Evolutionary conservation across 2,888 invertebrate genomes (phyloP), one percentile per base, ranked within the genome.

Genomic region (Chironomus tentans): DNA sequence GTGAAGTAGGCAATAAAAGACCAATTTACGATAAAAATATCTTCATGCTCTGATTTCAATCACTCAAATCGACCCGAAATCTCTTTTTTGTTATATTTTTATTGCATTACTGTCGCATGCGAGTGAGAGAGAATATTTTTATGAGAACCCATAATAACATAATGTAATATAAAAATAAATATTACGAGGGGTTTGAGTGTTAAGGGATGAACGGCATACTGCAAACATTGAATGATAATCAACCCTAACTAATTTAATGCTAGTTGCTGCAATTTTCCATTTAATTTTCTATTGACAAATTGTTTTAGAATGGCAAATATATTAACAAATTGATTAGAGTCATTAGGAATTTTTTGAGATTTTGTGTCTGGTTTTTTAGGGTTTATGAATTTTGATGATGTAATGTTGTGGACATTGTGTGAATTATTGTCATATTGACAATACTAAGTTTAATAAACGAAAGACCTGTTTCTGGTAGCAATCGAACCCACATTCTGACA

Each of bases 41-140:
- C 12, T 73, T 65, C 65, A 21, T 65, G 10, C 22, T 65, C 65
- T 65, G 21, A 65, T 65, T 65, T 73, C 68, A 75, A 68, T 75
- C 74, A 75, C 72, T 62, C 68, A 68, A 75, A 65, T 65, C 74
- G 68, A 75, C 68, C 68, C 74, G 12, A 65, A 75, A 75, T 47
- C 68, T 28, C 62, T 65, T 24, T 65, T 65, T 65, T 24, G 13
- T 65, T 65, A 65, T 24, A 21, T 12, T 65, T 24, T 21, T 65
- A 65, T 24, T 24, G 18, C 13, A 65, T 65, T 65, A 24, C 21
- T 21, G 5, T 13, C 24, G 18, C 65, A 21, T 21, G 24, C 24
- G 65, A 65, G 10, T 22, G 62, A 65, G 13, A 4, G 12, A 65
- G 38, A 38, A 38, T 38, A 38, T 38, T 38, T 38, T 38, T 38